phyloP scores from a whole-genome alignment of 2,113 vertebrate species.

The Athene noctua region DNA sequence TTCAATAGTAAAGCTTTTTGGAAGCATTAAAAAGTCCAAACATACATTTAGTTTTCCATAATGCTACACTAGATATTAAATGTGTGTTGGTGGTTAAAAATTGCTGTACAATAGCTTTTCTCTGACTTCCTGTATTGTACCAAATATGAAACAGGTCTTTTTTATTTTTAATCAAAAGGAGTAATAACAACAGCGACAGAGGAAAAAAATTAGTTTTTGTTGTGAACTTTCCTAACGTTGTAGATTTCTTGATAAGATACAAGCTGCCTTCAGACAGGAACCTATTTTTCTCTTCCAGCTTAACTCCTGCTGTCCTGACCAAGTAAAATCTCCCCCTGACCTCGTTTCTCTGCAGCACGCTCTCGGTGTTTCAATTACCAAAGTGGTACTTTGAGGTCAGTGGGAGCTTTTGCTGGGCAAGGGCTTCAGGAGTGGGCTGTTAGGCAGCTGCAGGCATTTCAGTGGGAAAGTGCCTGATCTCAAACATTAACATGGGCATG shows the following conservation, averaged over 20 bases:
- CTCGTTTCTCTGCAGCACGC: neutral
- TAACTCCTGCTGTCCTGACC: neutral
- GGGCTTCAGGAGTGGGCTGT: neutral
- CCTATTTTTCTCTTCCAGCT: neutral
- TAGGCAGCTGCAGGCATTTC: neutral
- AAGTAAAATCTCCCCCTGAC: neutral
- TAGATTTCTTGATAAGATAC: neutral
- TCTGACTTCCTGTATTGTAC: conserved; percentile 58
- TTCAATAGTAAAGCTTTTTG: conserved; percentile 66
- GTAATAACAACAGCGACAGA: conserved; percentile 45
- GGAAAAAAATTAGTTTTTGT: conserved; percentile 9
- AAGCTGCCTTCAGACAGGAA: conserved; percentile 2
- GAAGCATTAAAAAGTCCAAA: conserved; percentile 64
- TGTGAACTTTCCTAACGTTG: neutral
- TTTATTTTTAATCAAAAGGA: conserved; percentile 6
- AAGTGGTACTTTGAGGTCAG: neutral
- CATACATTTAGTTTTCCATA: conserved; percentile 61
- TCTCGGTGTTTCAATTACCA: neutral
- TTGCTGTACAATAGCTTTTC: conserved; percentile 65
- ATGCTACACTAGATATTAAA: conserved; percentile 67
- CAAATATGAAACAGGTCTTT: neutral
- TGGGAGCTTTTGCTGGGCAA: neutral
- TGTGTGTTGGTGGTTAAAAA: conserved; percentile 71
- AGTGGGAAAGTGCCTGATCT: neutral
- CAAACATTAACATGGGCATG: neutral